phyloP scores from a whole-genome alignment of 1,140 invertebrate species.

The Rhopalosiphum padi region DNA sequence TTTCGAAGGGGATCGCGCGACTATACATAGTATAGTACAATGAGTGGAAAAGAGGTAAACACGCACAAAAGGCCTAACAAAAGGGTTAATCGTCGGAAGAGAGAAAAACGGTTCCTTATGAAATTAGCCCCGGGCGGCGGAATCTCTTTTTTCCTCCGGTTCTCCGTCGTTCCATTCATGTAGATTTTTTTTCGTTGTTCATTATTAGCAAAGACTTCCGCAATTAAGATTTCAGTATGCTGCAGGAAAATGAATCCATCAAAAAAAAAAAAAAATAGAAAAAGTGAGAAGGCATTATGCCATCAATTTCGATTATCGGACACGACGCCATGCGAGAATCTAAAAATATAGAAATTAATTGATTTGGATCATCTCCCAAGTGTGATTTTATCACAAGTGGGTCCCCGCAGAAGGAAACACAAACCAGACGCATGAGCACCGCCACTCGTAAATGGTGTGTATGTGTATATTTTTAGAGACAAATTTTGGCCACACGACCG shows the following conservation, averaged over 20 bases:
- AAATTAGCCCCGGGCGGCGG: conserved; percentile 48
- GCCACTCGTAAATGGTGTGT: conserved; percentile 29
- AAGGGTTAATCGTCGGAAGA: conserved; percentile 54
- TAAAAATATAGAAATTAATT: conserved; percentile 54
- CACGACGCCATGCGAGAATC: not conserved
- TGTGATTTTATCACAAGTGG: conserved; percentile 36
- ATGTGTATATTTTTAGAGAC: conserved; percentile 48
- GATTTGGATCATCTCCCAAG: conserved; percentile 50
- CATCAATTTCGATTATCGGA: conserved; percentile 39
- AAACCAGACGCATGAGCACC: conserved; percentile 39
- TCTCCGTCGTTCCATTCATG: not conserved
- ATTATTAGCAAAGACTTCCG: conserved; percentile 47
- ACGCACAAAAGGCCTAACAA: conserved; percentile 49
- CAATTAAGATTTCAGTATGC: conserved; percentile 33
- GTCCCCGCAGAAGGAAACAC: conserved; percentile 27
- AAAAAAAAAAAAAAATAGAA: not conserved
- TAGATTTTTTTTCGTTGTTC: not conserved
- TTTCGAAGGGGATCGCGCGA: not conserved
- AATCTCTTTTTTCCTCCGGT: conserved; percentile 10
- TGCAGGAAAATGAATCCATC: conserved; percentile 21
- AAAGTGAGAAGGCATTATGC: not conserved
- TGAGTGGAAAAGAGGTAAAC: conserved; percentile 50
- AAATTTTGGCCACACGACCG: conserved; percentile 37
- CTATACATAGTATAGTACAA: conserved; percentile 12
- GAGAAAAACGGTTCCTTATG: conserved; percentile 50